Conservation (phyloP, 2,888 invertebrate genomes). For the Caenorhabditis wallacei region DNA sequence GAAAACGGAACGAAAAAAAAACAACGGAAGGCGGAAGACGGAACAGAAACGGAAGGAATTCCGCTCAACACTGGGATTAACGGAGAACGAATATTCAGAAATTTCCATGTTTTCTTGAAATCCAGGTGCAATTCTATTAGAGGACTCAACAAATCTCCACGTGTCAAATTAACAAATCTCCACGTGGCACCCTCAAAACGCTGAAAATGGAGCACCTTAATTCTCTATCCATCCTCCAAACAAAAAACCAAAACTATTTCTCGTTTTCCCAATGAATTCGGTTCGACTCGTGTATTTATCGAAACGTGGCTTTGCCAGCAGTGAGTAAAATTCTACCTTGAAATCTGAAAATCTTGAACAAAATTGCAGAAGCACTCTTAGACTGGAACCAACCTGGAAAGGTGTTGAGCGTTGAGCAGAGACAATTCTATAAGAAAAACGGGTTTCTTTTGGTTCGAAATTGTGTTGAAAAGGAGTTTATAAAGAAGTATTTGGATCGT, state of each 20-base stretch:
- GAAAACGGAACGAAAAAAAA: too few relatives aligned
- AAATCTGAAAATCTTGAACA: not conserved
- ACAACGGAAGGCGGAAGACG: too few relatives aligned
- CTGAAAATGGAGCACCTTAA: too few relatives aligned
- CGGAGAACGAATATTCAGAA: too few relatives aligned
- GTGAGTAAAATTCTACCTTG: slow-evolving; percentile 6
- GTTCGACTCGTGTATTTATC: slow-evolving; percentile 1
- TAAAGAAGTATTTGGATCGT: slow-evolving; percentile 87
- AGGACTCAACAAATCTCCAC: too few relatives aligned
- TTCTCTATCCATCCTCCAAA: too few relatives aligned
- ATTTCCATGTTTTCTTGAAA: too few relatives aligned
- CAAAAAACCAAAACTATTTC: not conserved
- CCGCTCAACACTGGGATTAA: too few relatives aligned
- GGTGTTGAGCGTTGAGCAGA: slow-evolving; percentile 64
- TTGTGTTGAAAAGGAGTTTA: slow-evolving; percentile 87
- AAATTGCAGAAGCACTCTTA: slow-evolving; percentile 52
- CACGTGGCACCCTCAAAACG: too few relatives aligned
- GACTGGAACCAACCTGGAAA: slow-evolving; percentile 50
- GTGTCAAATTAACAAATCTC: too few relatives aligned
- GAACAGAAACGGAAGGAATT: too few relatives aligned
- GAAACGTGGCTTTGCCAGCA: slow-evolving; percentile 33
- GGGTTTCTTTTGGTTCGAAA: slow-evolving; percentile 89
- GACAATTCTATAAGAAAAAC: slow-evolving; percentile 89
- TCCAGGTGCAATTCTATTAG: too few relatives aligned
- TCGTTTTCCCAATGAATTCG: not conserved